Evolutionary conservation across 1,140 invertebrate species (phyloP).

Genomic region (Ptiloglossa arizonensis): DNA sequence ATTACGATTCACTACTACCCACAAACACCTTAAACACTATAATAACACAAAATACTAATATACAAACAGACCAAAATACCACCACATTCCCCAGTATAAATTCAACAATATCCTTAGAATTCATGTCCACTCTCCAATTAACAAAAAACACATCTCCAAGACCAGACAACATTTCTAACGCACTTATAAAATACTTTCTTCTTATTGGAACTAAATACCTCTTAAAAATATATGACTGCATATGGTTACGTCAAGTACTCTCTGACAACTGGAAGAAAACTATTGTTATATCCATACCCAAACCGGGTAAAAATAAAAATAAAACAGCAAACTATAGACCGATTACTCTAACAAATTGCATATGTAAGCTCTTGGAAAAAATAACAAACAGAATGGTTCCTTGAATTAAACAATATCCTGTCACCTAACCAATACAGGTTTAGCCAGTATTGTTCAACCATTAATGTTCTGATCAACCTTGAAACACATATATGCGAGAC

Average conservation of each 20-base stretch:
- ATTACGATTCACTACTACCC: too few relatives aligned
- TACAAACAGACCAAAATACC: too few relatives aligned
- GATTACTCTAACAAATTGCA: background rate
- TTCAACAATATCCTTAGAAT: too few relatives aligned
- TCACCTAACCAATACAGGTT: background rate
- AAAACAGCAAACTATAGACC: background rate
- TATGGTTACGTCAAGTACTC: background rate
- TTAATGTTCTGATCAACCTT: background rate
- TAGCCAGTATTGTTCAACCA: background rate
- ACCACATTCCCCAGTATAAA: too few relatives aligned
- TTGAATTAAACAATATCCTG: background rate
- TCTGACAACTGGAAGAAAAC: background rate
- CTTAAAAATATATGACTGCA: background rate
- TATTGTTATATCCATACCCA: background rate
- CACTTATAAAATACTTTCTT: background rate
- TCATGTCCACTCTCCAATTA: too few relatives aligned
- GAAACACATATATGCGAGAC: background rate
- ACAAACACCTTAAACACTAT: too few relatives aligned
- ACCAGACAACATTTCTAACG: background rate
- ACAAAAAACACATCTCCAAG: background rate
- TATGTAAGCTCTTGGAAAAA: background rate
- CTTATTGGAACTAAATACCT: background rate
- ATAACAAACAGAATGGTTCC: background rate
- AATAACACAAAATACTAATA: too few relatives aligned
- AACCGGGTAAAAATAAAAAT: background rate